Evolutionary conservation across 1,140 invertebrate species (phyloP).

Genomic region (Caenorhabditis inopinata): DNA sequence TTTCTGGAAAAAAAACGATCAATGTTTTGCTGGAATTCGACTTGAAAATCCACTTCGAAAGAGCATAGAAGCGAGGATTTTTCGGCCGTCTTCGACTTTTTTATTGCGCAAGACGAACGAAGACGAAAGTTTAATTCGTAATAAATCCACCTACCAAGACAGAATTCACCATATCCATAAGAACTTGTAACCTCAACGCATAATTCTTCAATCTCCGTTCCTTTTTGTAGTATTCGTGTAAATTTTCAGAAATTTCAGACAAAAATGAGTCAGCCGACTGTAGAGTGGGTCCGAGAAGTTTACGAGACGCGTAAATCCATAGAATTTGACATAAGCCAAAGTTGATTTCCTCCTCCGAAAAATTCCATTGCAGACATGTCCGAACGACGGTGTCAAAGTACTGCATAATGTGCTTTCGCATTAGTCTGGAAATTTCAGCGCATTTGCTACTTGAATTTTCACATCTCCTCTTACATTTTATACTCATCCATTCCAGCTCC

Average conservation of each 20-base stretch:
- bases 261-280: background rate
- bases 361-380: background rate
- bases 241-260: slow-evolving; percentile 1
- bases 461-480: too few relatives aligned
- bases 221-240: background rate
- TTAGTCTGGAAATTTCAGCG: background rate
- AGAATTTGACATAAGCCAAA: background rate
- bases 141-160: background rate
- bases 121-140: background rate
- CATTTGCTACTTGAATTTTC: too few relatives aligned
- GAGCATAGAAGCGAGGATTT: too few relatives aligned
- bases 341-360: background rate
- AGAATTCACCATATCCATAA: background rate
- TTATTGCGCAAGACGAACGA: too few relatives aligned
- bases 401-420: background rate
- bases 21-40: too few relatives aligned
- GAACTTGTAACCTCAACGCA: background rate
- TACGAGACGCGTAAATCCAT: background rate
- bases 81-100: background rate
- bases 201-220: background rate
- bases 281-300: background rate
- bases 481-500: too few relatives aligned
- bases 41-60: background rate
- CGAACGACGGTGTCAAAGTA: background rate
- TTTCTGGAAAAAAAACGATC: background rate